These are phyloP conservation scores for Chiridota heheva DNA, from an alignment of 35 echinoderm and acorn worm species.

Conservation along the genomic window DNA sequence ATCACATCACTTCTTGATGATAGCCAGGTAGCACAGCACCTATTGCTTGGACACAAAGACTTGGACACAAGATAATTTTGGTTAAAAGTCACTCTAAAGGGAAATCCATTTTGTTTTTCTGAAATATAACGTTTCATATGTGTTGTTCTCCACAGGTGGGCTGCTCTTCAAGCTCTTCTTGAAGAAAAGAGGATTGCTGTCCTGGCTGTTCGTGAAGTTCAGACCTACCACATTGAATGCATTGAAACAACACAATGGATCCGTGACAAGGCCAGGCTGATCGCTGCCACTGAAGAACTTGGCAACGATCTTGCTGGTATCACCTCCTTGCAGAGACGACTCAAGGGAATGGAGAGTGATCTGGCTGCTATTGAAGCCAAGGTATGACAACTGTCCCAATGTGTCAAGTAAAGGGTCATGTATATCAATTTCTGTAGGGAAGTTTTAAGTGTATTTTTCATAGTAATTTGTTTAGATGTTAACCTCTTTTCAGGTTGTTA, in stretches of 20 bases:
- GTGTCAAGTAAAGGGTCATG: no score
- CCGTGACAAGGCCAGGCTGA: constrained; percentile 86
- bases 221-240: constrained; percentile 99
- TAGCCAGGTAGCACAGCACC: no score
- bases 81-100: no score
- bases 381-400: no score
- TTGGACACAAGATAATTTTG: no score
- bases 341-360: constrained; percentile 98
- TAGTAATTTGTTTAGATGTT: no score
- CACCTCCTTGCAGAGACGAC: constrained; percentile 83
- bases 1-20: no score
- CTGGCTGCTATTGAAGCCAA: constrained; percentile 96
- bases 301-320: constrained; percentile 93
- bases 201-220: constrained; percentile 75
- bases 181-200: constrained; percentile 83
- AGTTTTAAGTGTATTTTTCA: no score
- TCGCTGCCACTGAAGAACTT: constrained; percentile 94
- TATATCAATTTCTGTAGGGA: neutral
- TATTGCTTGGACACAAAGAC: no score
- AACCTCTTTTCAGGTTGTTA: no score
- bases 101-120: no score
- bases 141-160: constrained; percentile 60
- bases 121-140: no score
- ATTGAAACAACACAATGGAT: constrained; percentile 96
- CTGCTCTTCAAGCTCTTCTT: constrained; percentile 68